Base-by-base conservation (phyloP, 2,888 invertebrate genomes). In the Cryptops parisi region DNA sequence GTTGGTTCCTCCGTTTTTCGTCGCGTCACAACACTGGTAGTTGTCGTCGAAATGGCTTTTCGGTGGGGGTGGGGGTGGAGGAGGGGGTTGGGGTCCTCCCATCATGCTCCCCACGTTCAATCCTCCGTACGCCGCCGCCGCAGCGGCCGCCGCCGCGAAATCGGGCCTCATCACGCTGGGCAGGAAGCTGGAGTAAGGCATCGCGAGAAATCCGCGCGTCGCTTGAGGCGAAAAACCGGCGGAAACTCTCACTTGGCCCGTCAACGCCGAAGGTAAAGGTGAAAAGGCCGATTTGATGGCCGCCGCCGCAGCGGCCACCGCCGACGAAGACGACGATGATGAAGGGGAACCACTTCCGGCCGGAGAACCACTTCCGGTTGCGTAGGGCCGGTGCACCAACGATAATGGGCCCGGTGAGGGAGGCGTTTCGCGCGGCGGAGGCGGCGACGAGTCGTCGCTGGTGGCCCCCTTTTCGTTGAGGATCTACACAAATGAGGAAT, bases 231-330 rank as follows among this genome's bases (percentile, higher is more conserved):
- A 43, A 22, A 48, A 17, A 17, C 45, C 47, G 2, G 22, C 27
- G 12, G 47, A 41, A n/a, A 55, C 41, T 3, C 55, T 43, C 12
- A 55, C 55, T 21, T 55, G 55, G 17, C 55, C 54, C 12, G 48
- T 19, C 2, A 46, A 47, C 12, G 53, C 46, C 12, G 56, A 55
- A 15, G 56, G 26, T 22, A 56, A 47, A 25, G 56, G 54, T 2
- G 56, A 56, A 15, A 54, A 56, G 12, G 3, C 86, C 85, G 17
- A 83, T 78, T 65, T 86, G 86, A 0, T 55, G 39, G 58, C 54
- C 25, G 67, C 67, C 1, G 74, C 74, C 1, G 81, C 67, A 15
- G 68, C 15, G 68, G 80, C 58, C 81, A 80, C 15, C 87, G 77
- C 33, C 6, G 25, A n/a, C 23, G 23, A 24, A 1, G 46, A n/a